A percentile compares a stretch with the other conserved stretches of the same genome.
These are phyloP conservation scores for Melanaphis sacchari DNA, from an alignment of 1,140 invertebrate genomes.

Conservation along the genomic window DNA sequence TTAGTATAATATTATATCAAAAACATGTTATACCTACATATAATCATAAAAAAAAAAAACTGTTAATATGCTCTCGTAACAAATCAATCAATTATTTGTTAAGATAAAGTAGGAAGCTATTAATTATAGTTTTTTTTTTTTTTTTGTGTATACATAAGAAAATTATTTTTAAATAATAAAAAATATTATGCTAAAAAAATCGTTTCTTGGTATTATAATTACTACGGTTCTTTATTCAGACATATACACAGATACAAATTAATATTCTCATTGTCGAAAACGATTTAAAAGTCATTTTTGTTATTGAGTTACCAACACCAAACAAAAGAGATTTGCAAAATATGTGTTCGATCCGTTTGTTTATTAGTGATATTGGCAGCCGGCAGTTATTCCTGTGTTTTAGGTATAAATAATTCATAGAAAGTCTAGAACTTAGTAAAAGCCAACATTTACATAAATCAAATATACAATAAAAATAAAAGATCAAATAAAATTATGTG, in stretches of 20 bases:
- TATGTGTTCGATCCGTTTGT: not conserved
- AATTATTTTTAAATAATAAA: no score
- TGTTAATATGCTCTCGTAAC: not conserved
- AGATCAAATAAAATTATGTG: not conserved
- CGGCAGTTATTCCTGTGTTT: not conserved
- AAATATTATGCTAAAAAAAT: no score
- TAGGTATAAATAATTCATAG: not conserved
- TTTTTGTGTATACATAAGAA: no score
- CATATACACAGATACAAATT: no score
- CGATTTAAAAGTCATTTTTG: no score
- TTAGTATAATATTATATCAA: no score
- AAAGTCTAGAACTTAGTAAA: not conserved
- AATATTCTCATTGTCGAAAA: not conserved
- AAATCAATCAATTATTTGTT: not conserved
- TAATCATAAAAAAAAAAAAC: not conserved
- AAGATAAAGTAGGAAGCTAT: not conserved
- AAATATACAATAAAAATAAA: not conserved
- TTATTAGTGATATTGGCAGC: not conserved
- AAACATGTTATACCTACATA: no score
- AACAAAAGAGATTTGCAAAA: not conserved
- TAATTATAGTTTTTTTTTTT: not conserved
- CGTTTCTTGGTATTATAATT: no score
- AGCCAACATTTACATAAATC: not conserved
- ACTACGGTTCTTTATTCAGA: no score
- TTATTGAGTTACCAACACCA: no score